Evolutionary conservation across 1,140 invertebrate genomes (phyloP).

Genomic region (Mycetomoellerius zeteki): DNA sequence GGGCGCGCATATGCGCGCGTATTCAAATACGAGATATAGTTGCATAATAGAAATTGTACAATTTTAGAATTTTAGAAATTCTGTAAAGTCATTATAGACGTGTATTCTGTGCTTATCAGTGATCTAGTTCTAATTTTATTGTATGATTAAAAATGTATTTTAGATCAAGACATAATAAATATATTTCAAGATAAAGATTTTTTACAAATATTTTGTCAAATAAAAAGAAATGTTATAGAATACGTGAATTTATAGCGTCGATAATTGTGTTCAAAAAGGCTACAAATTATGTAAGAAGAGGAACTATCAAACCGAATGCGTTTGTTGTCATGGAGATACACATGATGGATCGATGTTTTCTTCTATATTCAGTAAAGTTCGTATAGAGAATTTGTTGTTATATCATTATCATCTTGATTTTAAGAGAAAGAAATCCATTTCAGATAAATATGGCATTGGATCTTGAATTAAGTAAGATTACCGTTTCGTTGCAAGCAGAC

Average conservation of each 20-base stretch:
- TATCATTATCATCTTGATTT: neutral
- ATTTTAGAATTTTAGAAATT: slow-evolving; percentile 5
- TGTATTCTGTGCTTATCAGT: slow-evolving; percentile 51
- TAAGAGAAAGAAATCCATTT: slow-evolving; percentile 3
- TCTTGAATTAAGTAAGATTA: slow-evolving; percentile 78
- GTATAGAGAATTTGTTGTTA: neutral
- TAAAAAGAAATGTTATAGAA: neutral
- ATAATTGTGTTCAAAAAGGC: neutral
- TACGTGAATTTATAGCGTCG: neutral
- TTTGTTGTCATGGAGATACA: slow-evolving; percentile 53
- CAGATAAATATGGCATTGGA: slow-evolving; percentile 51
- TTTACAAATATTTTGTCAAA: slow-evolving; percentile 27
- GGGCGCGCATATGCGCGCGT: neutral
- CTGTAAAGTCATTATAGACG: slow-evolving; percentile 40
- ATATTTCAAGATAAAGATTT: slow-evolving; percentile 46
- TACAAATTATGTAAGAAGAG: neutral
- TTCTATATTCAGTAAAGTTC: neutral
- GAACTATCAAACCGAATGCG: neutral
- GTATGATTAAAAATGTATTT: slow-evolving; percentile 49
- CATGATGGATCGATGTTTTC: neutral
- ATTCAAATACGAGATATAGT: slow-evolving; percentile 2
- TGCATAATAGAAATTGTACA: slow-evolving; percentile 28
- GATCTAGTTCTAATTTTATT: slow-evolving; percentile 49
- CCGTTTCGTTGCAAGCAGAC: slow-evolving; percentile 80
- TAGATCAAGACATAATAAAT: slow-evolving; percentile 55